Evolutionary conservation across 1,140 invertebrate genomes (phyloP).

Genomic region (Scaptomyza hsui): DNA sequence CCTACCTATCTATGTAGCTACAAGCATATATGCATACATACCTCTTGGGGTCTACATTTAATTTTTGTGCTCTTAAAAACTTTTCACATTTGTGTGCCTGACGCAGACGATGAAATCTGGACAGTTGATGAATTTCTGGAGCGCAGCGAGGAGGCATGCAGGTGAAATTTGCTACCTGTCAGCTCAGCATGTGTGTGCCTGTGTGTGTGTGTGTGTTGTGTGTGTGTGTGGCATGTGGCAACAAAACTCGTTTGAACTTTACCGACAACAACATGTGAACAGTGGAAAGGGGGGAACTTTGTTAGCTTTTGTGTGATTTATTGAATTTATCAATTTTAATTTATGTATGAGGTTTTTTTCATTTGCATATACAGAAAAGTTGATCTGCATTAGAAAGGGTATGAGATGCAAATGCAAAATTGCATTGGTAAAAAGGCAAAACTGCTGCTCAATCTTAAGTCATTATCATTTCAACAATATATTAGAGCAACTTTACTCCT

Average conservation of each 20-base stretch:
- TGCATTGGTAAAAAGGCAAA: too few relatives aligned
- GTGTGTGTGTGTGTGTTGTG: constrained; percentile 2
- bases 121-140: constrained; percentile 93
- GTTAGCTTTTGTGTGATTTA: constrained; percentile 59
- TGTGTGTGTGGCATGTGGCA: constrained; percentile 48
- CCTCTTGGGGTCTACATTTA: constrained; percentile 28
- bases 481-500: not conserved
- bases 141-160: constrained; percentile 90
- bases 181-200: constrained; percentile 6
- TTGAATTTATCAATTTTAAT: constrained; percentile 60
- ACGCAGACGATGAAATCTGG: constrained; percentile 91
- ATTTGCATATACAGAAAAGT: constrained; percentile 39
- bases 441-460: too few relatives aligned
- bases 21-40: not conserved
- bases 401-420: too few relatives aligned
- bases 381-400: constrained; percentile 4
- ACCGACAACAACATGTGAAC: constrained; percentile 1
- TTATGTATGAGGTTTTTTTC: constrained; percentile 42
- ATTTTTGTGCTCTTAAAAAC: constrained; percentile 56
- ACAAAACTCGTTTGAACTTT: constrained; percentile 65
- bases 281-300: constrained; percentile 16
- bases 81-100: constrained; percentile 70
- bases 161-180: constrained; percentile 84
- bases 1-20: constrained; percentile 4
- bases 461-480: not conserved